Base-by-base conservation (phyloP, 2,888 invertebrate genomes). In the Schizotus pectinicornis region DNA sequence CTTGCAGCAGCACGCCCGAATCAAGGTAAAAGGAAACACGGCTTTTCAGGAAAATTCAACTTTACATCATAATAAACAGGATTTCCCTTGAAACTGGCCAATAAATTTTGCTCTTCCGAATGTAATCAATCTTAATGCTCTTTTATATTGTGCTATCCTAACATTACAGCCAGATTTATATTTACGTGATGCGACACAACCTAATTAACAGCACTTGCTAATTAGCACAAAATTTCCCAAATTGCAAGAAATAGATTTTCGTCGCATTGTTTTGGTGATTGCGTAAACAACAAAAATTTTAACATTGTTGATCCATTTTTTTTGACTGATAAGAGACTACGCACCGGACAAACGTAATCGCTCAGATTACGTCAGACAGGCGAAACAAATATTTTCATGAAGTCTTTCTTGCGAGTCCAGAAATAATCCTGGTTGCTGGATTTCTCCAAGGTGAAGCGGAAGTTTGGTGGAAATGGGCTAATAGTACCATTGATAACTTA, bases 41-140 rank as follows among this genome's bases (percentile, higher is more conserved):
- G 53, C 49, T 31, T 43, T 42, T 13, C 31, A 39, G 58, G 53
- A 53, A 54, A 54, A 54, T 49, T 58, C 58, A 58, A 59, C 59
- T 59, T 59, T 59, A 59, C 59, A 59, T 59, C 59, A 54, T 59
- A 59, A 59, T 59, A 59, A 59, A 59, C 59, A 59, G 59, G 59
- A 59, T 48, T 59, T 59, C 54, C 59, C 59, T 59, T 54, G 59
- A 54, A 54, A 59, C 59, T 59, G 49, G 49, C 54, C 59, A 59
- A 59, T 59, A 59, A 59, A 59, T 59, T 59, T 50, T 50, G 59
- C 59, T 54, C 59, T 59, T 50, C 59, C 42, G 54, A 59, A 59
- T 59, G 59, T 54, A 54, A 59, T 59, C 59, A 59, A 59, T 59
- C 59, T 54, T 59, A 59, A 59, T 59, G 54, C 54, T 43, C 59